phyloP scores from a whole-genome alignment of 2,797 vertebrate genomes.

The Chiloscyllium punctatum region DNA sequence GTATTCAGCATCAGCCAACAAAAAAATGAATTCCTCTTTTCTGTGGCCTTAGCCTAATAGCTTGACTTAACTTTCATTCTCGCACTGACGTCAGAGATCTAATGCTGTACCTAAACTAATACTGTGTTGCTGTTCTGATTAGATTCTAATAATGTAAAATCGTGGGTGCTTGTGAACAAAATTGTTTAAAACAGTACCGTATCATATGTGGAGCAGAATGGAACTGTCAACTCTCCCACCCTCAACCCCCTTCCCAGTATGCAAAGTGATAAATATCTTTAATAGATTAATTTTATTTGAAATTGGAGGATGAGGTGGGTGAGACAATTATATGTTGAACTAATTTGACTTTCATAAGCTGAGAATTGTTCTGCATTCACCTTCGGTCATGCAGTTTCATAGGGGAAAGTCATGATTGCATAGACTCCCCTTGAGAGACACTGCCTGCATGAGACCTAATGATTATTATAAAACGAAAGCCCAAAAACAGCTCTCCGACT shows the following conservation, averaged over 20 bases:
- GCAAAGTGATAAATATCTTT: not conserved
- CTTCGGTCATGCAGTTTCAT: not conserved
- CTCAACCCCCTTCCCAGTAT: not conserved
- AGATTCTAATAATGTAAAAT: constrained; percentile 28
- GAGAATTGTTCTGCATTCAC: not conserved
- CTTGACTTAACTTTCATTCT: constrained; percentile 45
- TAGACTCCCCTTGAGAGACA: not conserved
- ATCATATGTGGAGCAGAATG: not conserved
- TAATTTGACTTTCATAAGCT: not conserved
- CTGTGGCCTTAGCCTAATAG: constrained; percentile 68
- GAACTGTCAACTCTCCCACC: not conserved
- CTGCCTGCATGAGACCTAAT: not conserved
- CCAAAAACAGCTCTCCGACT: not conserved
- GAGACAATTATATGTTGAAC: not conserved
- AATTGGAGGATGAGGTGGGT: not conserved
- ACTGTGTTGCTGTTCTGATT: not conserved
- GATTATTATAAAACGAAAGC: not conserved
- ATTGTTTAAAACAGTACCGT: not conserved
- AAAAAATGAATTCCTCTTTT: constrained; percentile 56
- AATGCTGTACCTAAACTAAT: constrained; percentile 24
- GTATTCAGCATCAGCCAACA: constrained; percentile 32
- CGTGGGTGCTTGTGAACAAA: constrained; percentile 28
- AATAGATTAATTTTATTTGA: not conserved
- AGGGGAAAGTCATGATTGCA: not conserved
- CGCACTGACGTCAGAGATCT: constrained; percentile 39